Base-by-base conservation (phyloP, 2,113 vertebrate species). In the Daboia siamensis region DNA sequence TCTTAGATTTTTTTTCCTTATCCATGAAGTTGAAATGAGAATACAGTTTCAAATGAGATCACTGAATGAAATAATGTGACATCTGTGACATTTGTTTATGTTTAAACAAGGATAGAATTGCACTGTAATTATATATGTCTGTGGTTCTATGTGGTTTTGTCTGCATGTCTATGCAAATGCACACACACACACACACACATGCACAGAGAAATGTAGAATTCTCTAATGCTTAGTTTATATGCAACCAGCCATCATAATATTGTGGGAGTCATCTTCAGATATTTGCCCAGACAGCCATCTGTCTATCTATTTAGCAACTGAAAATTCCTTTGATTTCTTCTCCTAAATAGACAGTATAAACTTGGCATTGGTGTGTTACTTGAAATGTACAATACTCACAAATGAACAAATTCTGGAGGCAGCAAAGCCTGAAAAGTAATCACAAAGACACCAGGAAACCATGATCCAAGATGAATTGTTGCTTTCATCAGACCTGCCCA, bases 371-470 rank as follows among this genome's bases (percentile, higher is more conserved):
- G n/a, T 87, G 20, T 23, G 11, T 1, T 9, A 3, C 26, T 0
- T 51, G 88, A 2, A 74, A 20, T 6, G 13, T 0, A 13, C 54
- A 89, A 80, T 91, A 57, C n/a, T 80, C 86, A 88, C 84, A 94
- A 93, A 90, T 86, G 51, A 85, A 74, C 7, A 84, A 84, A 86
- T 12, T 39, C 12, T 29, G 15, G 51, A 48, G 21, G n/a, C 87
- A 87, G 56, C 12, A 46, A 89, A 13, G 0, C 0, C 90, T 1
- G 0, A 55, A 33, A 17, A 10, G 6, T 15, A 17, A 87, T 48
- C 88, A 24, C 23, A 7, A 56, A 89, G 61, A 21, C 87, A 86
- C 29, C 7, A 39, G 11, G 39, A 52, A 3, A n/a, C 52, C 29
- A 59, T 48, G 0, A 5, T 84, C 46, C 90, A 11, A 10, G 44